A percentile compares a stretch with the other conserved stretches of the same genome.
phyloP scores from a whole-genome alignment of 2,888 invertebrate species.

The Diogma glabrata region DNA sequence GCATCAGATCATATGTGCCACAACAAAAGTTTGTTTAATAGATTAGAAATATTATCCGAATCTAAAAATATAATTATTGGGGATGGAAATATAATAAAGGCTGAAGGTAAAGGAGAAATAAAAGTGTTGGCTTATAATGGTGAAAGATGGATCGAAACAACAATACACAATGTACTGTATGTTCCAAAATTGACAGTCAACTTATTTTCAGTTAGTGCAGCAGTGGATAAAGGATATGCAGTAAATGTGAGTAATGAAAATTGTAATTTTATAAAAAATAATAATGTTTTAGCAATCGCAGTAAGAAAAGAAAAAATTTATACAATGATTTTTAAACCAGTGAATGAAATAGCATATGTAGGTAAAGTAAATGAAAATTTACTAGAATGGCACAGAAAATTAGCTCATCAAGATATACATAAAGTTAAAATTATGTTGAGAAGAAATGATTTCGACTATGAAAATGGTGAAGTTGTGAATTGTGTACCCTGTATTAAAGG shows the following conservation, averaged over 20 bases:
- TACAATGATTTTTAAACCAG: neutral
- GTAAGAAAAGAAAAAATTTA: neutral
- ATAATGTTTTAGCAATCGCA: neutral
- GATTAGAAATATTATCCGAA: neutral
- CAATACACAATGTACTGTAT: slow-evolving; percentile 11
- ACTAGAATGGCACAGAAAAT: neutral
- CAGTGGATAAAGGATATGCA: neutral
- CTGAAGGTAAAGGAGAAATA: slow-evolving; percentile 11
- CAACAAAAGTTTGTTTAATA: slow-evolving; percentile 9
- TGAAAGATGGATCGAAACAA: slow-evolving; percentile 9
- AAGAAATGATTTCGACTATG: neutral
- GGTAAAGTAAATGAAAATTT: neutral
- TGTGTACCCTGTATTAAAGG: neutral
- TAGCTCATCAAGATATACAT: neutral
- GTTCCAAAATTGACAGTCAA: neutral
- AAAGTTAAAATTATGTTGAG: neutral
- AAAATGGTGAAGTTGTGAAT: neutral
- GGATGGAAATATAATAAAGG: slow-evolving; percentile 4
- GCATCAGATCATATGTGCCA: slow-evolving; percentile 15
- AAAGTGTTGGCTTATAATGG: slow-evolving; percentile 13
- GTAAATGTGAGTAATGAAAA: neutral
- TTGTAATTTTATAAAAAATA: no score
- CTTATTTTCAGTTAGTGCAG: neutral
- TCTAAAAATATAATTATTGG: slow-evolving; percentile 4
- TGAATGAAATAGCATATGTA: neutral